Evolutionary conservation across 1,140 invertebrate species (phyloP).

Genomic region (Gonatopus flavifemur): DNA sequence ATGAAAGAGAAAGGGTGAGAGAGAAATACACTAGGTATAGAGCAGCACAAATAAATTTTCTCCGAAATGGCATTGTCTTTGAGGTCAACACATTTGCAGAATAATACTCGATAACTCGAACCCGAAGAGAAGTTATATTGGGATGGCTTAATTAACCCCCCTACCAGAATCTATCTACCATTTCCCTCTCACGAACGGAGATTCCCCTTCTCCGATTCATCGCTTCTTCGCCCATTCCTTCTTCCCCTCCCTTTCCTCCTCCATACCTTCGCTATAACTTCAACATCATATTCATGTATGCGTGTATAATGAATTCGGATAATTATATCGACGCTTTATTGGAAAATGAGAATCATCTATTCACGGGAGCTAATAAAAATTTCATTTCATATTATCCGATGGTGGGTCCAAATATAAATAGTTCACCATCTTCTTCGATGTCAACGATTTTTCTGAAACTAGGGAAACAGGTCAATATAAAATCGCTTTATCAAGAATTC

Average conservation of each 20-base stretch:
- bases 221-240: not conserved
- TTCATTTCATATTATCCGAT: too few relatives aligned
- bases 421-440: conserved; percentile 18
- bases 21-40: conserved; percentile 16
- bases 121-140: conserved; percentile 45
- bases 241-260: conserved; percentile 7
- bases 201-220: conserved; percentile 5
- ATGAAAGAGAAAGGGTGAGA: not conserved
- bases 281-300: too few relatives aligned
- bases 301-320: too few relatives aligned
- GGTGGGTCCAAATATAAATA: too few relatives aligned
- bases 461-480: conserved; percentile 33
- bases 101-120: conserved; percentile 47
- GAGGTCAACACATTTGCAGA: conserved; percentile 46
- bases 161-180: conserved; percentile 33
- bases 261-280: not conserved
- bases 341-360: too few relatives aligned
- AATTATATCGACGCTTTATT: too few relatives aligned
- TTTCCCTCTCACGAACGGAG: conserved; percentile 20
- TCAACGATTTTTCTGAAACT: conserved; percentile 26
- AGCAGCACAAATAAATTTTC: conserved; percentile 48
- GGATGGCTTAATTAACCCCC: conserved; percentile 47
- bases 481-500: conserved; percentile 35
- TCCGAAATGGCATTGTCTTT: conserved; percentile 48
- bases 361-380: too few relatives aligned